A percentile compares a stretch with the other conserved stretches of the same genome.
Evolutionary conservation across 2,113 vertebrate genomes (phyloP).

Genomic region (Terrapene triunguis): DNA sequence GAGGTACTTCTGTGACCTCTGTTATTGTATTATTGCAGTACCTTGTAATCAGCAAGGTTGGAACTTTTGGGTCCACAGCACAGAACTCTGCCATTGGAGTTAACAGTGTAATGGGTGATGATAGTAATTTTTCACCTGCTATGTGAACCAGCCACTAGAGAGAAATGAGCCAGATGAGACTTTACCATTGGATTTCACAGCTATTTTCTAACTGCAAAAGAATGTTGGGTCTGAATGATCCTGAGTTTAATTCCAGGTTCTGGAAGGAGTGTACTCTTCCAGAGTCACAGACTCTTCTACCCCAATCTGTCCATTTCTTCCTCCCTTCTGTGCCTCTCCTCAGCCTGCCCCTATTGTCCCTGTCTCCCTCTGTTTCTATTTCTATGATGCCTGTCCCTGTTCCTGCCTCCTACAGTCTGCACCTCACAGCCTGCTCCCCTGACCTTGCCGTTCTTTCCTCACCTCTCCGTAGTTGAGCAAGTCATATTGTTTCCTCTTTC

Average conservation of each 20-base stretch:
- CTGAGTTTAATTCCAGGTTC: not conserved
- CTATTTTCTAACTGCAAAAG: not conserved
- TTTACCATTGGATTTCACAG: not conserved
- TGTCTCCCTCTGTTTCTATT: not conserved
- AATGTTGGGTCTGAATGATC: not conserved
- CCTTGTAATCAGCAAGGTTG: not conserved
- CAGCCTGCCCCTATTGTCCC: not conserved
- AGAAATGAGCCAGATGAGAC: not conserved
- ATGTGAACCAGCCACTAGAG: not conserved
- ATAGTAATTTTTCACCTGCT: not conserved
- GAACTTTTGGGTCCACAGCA: not conserved
- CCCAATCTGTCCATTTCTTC: not conserved
- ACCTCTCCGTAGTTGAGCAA: rapidly evolving
- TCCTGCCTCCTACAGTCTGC: not conserved
- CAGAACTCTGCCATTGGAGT: not conserved
- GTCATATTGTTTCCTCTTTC: not conserved
- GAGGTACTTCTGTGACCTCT: not conserved
- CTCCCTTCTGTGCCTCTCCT: not conserved
- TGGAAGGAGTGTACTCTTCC: not conserved
- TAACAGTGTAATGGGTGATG: not conserved
- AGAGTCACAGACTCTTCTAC: not conserved
- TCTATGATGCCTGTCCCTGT: not conserved
- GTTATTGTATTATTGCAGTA: not conserved
- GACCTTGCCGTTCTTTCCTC: not conserved
- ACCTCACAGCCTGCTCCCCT: not conserved